Percentiles rank a stretch among this genome's conserved stretches.
These are phyloP conservation scores for Turritopsis rubra DNA, from an alignment of 30 jellyfish, hydroid and myxozoan species.

Conservation along the genomic window DNA sequence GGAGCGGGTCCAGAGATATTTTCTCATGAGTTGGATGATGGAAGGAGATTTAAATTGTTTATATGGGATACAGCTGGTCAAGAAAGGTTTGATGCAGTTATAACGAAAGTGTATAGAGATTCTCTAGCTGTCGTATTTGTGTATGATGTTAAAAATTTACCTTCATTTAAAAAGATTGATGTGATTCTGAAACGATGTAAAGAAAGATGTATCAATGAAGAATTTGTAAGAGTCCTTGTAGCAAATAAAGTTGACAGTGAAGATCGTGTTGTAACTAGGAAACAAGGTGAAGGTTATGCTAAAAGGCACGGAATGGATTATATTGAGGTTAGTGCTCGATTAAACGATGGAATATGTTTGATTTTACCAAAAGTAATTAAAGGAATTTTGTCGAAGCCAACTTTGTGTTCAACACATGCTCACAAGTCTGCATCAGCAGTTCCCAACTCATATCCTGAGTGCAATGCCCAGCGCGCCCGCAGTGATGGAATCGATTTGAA, in stretches of 20 bases:
- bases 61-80: slow-evolving; percentile 91
- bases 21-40: neutral
- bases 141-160: slow-evolving; percentile 59
- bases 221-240: slow-evolving; percentile 66
- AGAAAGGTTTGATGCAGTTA: slow-evolving; percentile 63
- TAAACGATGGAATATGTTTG: slow-evolving; percentile 46
- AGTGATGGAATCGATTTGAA: neutral
- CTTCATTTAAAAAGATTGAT: slow-evolving; percentile 43
- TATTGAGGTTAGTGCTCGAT: slow-evolving; percentile 73
- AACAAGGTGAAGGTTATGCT: slow-evolving; percentile 66
- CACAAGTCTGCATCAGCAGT: no score
- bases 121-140: slow-evolving; percentile 71
- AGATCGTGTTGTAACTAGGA: slow-evolving; percentile 61
- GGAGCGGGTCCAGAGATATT: neutral
- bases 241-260: slow-evolving; percentile 72
- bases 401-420: neutral
- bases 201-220: slow-evolving; percentile 45
- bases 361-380: neutral
- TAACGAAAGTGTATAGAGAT: slow-evolving; percentile 62
- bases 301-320: slow-evolving; percentile 57
- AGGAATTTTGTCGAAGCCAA: neutral
- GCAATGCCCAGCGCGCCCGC: neutral
- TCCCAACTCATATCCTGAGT: neutral
- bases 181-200: slow-evolving; percentile 57
- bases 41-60: slow-evolving; percentile 24